A percentile compares a stretch with the other conserved stretches of the same genome.
Evolutionary conservation across 2,113 vertebrate species (phyloP).

Genomic region (Heterochromis multidens): DNA sequence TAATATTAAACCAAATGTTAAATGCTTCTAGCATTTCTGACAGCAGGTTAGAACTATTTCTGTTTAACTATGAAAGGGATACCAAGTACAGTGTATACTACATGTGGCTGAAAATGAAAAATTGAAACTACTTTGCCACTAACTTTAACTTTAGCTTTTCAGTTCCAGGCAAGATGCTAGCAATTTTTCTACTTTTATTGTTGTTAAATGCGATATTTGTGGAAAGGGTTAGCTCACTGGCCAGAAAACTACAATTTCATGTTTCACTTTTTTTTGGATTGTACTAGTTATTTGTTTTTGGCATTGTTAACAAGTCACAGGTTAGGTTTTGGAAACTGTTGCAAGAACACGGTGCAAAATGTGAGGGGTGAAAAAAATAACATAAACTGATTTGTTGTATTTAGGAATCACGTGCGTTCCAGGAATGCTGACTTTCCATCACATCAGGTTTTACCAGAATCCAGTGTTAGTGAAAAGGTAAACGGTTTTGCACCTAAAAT

Average conservation of each 20-base stretch:
- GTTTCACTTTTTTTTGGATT: not conserved
- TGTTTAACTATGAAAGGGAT: not conserved
- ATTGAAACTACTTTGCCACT: not conserved
- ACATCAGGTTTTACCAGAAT: slow-evolving; percentile 14
- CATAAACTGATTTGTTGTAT: not conserved
- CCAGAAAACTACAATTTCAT: not conserved
- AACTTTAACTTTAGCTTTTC: not conserved
- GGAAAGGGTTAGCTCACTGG: not conserved
- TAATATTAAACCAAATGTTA: not conserved
- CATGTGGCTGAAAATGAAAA: not conserved
- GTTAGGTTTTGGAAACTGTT: not conserved
- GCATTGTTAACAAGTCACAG: not conserved
- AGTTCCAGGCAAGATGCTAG: not conserved
- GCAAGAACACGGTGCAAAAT: not conserved
- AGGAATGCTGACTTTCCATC: slow-evolving; percentile 54
- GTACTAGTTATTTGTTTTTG: not conserved
- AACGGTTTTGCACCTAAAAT: not conserved
- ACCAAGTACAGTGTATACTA: not conserved
- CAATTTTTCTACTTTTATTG: not conserved
- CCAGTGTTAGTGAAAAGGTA: slow-evolving; percentile 55
- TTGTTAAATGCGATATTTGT: not conserved
- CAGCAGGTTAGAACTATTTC: not conserved
- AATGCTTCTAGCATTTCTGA: not conserved
- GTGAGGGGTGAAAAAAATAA: not conserved
- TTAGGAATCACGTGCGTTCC: slow-evolving; percentile 56